Percentiles rank a stretch among this genome's conserved stretches.
phyloP scores from a whole-genome alignment of 2,888 invertebrate genomes.

The Eulithis testata region DNA sequence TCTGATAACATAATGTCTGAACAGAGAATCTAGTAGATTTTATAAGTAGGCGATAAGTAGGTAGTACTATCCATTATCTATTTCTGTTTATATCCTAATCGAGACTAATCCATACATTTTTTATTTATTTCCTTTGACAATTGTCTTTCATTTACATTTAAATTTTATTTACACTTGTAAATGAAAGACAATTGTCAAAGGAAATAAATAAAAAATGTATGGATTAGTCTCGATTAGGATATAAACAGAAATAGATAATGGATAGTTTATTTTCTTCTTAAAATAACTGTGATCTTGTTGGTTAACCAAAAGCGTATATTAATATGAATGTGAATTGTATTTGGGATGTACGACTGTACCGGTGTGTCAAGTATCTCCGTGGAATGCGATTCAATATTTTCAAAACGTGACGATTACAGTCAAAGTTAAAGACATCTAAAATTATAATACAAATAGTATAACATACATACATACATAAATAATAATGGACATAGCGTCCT shows the following conservation, averaged over 20 bases:
- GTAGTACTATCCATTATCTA: no score
- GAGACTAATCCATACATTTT: no score
- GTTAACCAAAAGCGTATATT: background rate
- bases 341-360: slow-evolving; percentile 1
- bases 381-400: slow-evolving; percentile 40
- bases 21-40: background rate
- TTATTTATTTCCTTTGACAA: no score
- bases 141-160: no score
- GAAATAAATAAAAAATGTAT: no score
- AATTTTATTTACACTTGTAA: no score
- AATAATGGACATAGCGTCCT: slow-evolving; percentile 63
- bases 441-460: slow-evolving; percentile 41
- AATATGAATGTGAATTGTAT: background rate
- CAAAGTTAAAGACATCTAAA: slow-evolving; percentile 40
- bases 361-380: slow-evolving; percentile 20
- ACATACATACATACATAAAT: slow-evolving; percentile 46
- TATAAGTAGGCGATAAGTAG: no score
- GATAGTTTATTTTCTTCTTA: no score
- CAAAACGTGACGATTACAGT: slow-evolving; percentile 30
- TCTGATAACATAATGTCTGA: background rate
- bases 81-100: no score
- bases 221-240: no score
- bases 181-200: no score
- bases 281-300: background rate
- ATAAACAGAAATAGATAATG: no score